phyloP scores from a whole-genome alignment of 2,888 invertebrate species.

The Shargacucullia verbasci region DNA sequence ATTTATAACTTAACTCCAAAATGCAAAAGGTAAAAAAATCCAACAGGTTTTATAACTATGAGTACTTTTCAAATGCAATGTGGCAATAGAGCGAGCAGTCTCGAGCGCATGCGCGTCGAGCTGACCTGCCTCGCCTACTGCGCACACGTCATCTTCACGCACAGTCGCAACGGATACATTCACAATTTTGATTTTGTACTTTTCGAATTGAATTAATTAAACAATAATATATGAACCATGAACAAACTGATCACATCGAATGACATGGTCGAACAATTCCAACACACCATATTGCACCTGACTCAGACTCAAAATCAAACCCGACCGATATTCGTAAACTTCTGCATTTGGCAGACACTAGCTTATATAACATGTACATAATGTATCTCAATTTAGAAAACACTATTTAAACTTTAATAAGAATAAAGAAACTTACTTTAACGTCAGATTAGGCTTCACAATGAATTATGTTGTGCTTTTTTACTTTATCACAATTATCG shows the following conservation, averaged over 20 bases:
- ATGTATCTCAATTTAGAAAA: conserved; percentile 77
- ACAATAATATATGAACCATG: conserved; percentile 61
- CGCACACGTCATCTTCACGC: conserved; percentile 46
- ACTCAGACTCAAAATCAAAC: conserved; percentile 72
- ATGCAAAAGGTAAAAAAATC: conserved; percentile 78
- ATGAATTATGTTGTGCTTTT: conserved; percentile 86
- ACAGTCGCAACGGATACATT: conserved; percentile 57
- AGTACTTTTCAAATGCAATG: conserved; percentile 66
- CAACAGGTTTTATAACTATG: conserved; percentile 67
- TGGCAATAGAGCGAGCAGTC: conserved; percentile 34
- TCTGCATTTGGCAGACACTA: conserved; percentile 72
- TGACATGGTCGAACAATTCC: conserved; percentile 49
- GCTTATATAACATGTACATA: conserved; percentile 73
- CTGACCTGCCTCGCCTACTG: background rate
- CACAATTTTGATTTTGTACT: conserved; percentile 69
- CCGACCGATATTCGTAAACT: conserved; percentile 67
- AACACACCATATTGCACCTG: conserved; percentile 78
- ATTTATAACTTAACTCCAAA: conserved; percentile 74
- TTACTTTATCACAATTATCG: conserved; percentile 86
- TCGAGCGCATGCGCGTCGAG: background rate
- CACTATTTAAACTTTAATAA: conserved; percentile 73
- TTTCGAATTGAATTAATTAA: conserved; percentile 60
- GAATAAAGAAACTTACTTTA: conserved; percentile 78
- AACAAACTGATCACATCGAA: conserved; percentile 1
- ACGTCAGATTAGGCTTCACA: conserved; percentile 85